phyloP scores from a whole-genome alignment of 2,113 vertebrate genomes.

The Platichthys stellatus region DNA sequence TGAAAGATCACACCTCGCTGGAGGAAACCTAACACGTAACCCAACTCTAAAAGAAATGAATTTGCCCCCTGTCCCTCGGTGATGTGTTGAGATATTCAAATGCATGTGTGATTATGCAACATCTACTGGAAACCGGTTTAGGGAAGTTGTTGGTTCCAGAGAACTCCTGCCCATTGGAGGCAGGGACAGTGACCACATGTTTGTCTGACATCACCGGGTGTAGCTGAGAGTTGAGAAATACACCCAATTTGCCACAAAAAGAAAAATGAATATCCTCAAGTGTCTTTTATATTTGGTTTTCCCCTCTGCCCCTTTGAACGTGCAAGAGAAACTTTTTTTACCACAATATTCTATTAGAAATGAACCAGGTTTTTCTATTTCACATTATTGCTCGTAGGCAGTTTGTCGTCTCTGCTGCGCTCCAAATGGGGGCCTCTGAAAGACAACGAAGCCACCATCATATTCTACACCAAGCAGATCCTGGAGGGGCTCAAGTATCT shows the following conservation, averaged over 20 bases:
- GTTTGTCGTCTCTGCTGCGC: slow-evolving; percentile 89
- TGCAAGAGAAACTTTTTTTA: not conserved
- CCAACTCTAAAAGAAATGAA: too few relatives aligned
- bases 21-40: too few relatives aligned
- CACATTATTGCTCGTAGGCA: slow-evolving; percentile 77
- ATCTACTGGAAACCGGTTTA: slow-evolving; percentile 24
- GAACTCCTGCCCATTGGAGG: not conserved
- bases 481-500: slow-evolving; percentile 91
- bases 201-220: not conserved
- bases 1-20: too few relatives aligned
- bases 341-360: not conserved
- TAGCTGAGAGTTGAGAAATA: not conserved
- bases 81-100: slow-evolving; percentile 15
- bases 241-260: too few relatives aligned
- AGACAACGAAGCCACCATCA: slow-evolving; percentile 91
- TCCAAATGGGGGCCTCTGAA: slow-evolving; percentile 94
- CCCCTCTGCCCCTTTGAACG: too few relatives aligned
- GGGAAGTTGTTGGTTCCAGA: slow-evolving; percentile 34
- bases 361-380: not conserved
- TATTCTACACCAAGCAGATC: slow-evolving; percentile 94
- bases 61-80: too few relatives aligned
- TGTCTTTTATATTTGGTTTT: too few relatives aligned
- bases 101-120: slow-evolving; percentile 39
- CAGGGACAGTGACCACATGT: not conserved
- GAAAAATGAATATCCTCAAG: too few relatives aligned